Evolutionary conservation across 2,797 vertebrate species (phyloP).

Genomic region (Lepus oiostolus): DNA sequence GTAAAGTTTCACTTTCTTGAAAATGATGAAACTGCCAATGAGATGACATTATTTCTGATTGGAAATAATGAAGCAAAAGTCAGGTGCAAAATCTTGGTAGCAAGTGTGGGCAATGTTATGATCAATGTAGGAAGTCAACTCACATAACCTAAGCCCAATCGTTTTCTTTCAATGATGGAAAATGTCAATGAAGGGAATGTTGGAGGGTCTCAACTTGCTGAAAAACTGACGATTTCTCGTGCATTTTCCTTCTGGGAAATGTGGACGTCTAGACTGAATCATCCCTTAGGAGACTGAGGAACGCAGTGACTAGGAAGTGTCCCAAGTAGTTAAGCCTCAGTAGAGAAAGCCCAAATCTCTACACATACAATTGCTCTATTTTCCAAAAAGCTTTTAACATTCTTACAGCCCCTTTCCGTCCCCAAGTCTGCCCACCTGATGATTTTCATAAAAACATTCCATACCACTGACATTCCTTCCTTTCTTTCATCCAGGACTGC

Average conservation of each 20-base stretch:
- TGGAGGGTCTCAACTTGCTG: background rate
- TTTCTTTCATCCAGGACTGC: slow-evolving; percentile 67
- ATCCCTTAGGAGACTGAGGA: background rate
- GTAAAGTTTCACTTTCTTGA: slow-evolving; percentile 82
- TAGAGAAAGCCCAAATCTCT: background rate
- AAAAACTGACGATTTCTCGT: slow-evolving; percentile 25
- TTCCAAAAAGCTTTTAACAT: slow-evolving; percentile 31
- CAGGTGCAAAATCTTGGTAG: background rate
- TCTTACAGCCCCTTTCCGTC: background rate
- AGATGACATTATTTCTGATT: slow-evolving; percentile 60
- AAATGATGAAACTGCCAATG: slow-evolving; percentile 65
- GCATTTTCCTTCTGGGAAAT: slow-evolving; percentile 1
- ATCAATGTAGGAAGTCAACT: slow-evolving; percentile 8
- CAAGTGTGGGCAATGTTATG: background rate
- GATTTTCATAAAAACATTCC: slow-evolving; percentile 67
- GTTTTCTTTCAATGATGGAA: background rate
- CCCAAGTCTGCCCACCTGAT: slow-evolving; percentile 39
- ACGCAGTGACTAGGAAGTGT: slow-evolving; percentile 12
- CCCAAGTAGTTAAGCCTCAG: background rate
- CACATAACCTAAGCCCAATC: background rate
- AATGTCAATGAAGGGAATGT: background rate
- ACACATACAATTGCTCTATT: background rate
- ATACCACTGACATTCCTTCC: slow-evolving; percentile 57
- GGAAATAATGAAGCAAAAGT: slow-evolving; percentile 15
- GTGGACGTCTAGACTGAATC: background rate